These are phyloP conservation scores for Aquatica leii DNA, from an alignment of 2,888 invertebrate genomes.

Conservation along the genomic window DNA sequence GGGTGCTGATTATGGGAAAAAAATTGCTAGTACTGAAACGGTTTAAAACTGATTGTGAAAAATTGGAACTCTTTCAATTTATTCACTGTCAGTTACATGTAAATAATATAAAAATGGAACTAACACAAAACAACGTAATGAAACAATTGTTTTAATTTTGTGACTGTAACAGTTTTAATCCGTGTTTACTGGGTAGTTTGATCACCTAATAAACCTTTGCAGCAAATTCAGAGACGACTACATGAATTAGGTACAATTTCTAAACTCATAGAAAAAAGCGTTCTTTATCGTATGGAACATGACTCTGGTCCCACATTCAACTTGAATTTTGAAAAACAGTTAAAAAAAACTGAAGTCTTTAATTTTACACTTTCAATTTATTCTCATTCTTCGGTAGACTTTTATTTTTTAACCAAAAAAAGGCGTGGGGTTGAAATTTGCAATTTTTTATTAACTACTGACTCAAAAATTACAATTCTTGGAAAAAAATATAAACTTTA, in stretches of 20 bases:
- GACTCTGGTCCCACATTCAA: not conserved
- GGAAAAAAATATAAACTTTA: no score
- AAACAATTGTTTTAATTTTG: no score
- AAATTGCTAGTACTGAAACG: no score
- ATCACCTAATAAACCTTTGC: slow-evolving; percentile 7
- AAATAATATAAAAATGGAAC: no score
- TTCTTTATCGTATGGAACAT: not conserved
- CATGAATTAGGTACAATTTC: not conserved
- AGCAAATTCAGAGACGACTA: slow-evolving; percentile 6
- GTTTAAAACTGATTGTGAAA: no score
- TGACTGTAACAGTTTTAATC: no score
- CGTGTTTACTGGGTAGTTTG: slow-evolving; percentile 16
- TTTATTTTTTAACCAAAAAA: not conserved
- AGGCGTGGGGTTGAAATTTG: not conserved
- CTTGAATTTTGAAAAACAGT: not conserved
- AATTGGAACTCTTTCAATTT: no score
- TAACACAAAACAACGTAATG: no score
- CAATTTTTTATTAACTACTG: not conserved
- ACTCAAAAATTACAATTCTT: no score
- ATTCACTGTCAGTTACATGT: no score
- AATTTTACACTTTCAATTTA: not conserved
- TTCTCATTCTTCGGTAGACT: not conserved
- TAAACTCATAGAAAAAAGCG: not conserved
- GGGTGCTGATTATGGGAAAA: no score
- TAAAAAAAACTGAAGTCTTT: not conserved